Percentiles rank a stretch among this genome's conserved stretches.
These are phyloP conservation scores for Allophyes oxyacanthae DNA, from an alignment of 2,888 invertebrate species.

Conservation along the genomic window DNA sequence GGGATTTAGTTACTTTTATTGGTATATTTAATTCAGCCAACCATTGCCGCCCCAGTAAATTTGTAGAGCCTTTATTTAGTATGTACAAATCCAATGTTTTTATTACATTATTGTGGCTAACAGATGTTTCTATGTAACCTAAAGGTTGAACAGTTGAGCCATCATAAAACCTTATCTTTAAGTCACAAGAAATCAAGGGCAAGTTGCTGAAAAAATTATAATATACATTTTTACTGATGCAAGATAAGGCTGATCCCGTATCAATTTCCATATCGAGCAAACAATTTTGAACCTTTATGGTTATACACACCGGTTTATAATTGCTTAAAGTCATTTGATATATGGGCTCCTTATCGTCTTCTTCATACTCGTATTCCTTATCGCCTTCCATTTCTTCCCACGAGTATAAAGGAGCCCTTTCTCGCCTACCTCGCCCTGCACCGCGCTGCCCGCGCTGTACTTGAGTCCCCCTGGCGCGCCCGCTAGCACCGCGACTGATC, in stretches of 20 bases:
- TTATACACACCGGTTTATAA: constrained; percentile 9
- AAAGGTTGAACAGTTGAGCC: constrained; percentile 4
- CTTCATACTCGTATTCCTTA: neutral
- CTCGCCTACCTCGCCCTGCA: neutral
- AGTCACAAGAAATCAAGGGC: neutral
- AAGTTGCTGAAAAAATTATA: neutral
- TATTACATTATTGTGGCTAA: neutral
- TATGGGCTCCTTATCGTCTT: neutral
- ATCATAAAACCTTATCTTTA: constrained; percentile 18
- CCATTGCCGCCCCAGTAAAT: constrained; percentile 16
- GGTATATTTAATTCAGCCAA: constrained; percentile 6
- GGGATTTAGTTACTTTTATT: constrained; percentile 1
- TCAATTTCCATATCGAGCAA: constrained; percentile 5
- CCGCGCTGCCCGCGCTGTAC: neutral
- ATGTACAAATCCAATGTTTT: constrained; percentile 15
- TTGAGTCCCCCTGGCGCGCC: neutral
- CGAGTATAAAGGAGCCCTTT: neutral
- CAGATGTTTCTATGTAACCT: constrained; percentile 1
- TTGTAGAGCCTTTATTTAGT: constrained; percentile 3
- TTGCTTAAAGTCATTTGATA: constrained; percentile 2
- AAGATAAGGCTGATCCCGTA: constrained; percentile 9
- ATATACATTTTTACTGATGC: constrained; percentile 7
- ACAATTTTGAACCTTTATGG: constrained; percentile 1
- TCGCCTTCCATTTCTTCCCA: neutral
- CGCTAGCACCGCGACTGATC: neutral